Percentiles rank a stretch among this genome's conserved stretches.
phyloP scores from a whole-genome alignment of 2,113 vertebrate species.

The Vanacampus margaritifer region DNA sequence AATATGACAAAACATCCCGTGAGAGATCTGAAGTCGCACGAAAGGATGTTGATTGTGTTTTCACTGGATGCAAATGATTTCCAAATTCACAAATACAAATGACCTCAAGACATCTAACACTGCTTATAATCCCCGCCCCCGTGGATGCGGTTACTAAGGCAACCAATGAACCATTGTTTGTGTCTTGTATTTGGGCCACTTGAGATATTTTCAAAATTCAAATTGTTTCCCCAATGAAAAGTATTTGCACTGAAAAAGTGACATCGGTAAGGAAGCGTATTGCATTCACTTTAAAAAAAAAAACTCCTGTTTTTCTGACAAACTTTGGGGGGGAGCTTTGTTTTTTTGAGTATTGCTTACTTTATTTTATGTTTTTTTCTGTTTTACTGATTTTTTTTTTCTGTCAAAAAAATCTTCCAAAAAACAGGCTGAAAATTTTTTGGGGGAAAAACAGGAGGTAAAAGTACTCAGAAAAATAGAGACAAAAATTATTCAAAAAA shows the following conservation, averaged over 20 bases:
- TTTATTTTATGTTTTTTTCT: no score
- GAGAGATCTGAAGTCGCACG: neutral
- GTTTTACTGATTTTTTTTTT: no score
- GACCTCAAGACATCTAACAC: neutral
- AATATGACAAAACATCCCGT: neutral
- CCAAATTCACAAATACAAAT: neutral
- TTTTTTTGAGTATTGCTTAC: no score
- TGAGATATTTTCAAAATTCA: neutral
- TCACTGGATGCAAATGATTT: neutral
- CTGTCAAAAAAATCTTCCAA: no score
- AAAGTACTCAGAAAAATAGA: no score
- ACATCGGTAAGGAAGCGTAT: no score
- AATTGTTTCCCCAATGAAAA: neutral
- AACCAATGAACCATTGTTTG: constrained; percentile 2
- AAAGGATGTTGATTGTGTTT: neutral
- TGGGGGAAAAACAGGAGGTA: no score
- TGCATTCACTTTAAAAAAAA: no score
- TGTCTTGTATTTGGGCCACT: neutral
- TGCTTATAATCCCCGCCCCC: neutral
- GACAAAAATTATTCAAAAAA: no score
- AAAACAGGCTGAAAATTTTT: no score
- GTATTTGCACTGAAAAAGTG: neutral
- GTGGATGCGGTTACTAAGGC: neutral
- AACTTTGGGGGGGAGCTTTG: no score
- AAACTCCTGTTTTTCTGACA: no score